phyloP scores from a whole-genome alignment of 2,797 vertebrate genomes.

The Saxicola maurus region DNA sequence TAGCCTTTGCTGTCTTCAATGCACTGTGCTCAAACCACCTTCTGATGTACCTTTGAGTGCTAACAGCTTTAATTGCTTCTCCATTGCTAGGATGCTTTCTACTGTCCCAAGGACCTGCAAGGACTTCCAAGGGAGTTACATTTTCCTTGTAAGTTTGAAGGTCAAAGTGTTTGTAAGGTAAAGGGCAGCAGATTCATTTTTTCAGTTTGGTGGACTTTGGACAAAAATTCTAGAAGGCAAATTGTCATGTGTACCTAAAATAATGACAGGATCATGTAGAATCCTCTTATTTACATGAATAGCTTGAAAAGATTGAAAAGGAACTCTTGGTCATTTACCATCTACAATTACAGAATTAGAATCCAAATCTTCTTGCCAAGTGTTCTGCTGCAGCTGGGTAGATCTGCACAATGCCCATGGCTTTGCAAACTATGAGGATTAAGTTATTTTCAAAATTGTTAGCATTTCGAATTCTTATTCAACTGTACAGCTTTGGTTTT shows the following conservation, averaged over 20 bases:
- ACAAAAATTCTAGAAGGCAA: neutral
- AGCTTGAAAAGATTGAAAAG: slow-evolving; percentile 5
- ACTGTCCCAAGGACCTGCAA: neutral
- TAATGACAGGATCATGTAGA: neutral
- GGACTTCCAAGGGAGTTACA: slow-evolving; percentile 17
- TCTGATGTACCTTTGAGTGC: neutral
- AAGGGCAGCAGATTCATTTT: neutral
- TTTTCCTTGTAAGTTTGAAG: slow-evolving; percentile 30
- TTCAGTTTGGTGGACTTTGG: neutral
- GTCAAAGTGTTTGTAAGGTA: neutral
- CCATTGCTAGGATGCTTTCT: neutral
- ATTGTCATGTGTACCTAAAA: neutral
- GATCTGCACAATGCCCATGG: neutral
- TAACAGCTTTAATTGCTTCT: neutral
- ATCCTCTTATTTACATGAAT: neutral
- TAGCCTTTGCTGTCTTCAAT: neutral
- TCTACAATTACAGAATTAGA: slow-evolving; percentile 9
- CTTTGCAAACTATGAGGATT: neutral
- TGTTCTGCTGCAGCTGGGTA: neutral
- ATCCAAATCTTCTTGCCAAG: slow-evolving; percentile 1
- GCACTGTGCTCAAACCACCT: slow-evolving; percentile 3
- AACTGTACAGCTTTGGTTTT: neutral
- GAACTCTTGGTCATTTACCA: slow-evolving; percentile 5
- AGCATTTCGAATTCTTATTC: neutral
- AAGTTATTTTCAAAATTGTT: neutral